Base-by-base conservation (phyloP, 2,888 invertebrate species). In the Limnephilus auricula region DNA sequence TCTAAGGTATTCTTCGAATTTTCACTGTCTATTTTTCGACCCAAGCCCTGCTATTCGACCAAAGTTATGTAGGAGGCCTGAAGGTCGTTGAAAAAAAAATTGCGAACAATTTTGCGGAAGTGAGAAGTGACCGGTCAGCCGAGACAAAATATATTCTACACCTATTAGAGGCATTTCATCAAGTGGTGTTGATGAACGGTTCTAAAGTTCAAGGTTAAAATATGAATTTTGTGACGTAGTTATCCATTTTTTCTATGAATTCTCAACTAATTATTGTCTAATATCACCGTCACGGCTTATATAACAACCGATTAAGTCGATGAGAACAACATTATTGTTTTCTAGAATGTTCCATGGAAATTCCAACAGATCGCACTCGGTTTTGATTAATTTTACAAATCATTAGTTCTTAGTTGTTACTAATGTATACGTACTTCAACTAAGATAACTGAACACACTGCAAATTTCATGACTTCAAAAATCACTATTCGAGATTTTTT, bases 1-100 rank as follows among this genome's bases (percentile, higher is more conserved):
- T 37, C 37, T 37, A 37, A 37, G 6, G 9, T 37, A 37, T 37
- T 37, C 0, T 9, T 37, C 9, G 10, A 13, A 45, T 15, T 45
- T 45, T 45, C 2, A 45, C 45, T 13, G 45, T 13, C 45, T 45
- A 45, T 45, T 45, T 13, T 45, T 15, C 82, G 15, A 32, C 3
- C 31, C 82, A 34, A 82, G 34, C 82, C 82, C 82, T 82, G 82
- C 15, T 5, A 15, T 32, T 82, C 18, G 32, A 82, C 13, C 82
- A 34, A 31, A 65, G 50, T 65, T 65, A 65, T 65, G 25, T 13
- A 18, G 34, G 31, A 82, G 82, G 84, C 84, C 18, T 84, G 84
- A 84, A 84, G 84, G 84, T 84, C 40, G n/a, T 25, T n/a, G n/a
- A 84, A 84, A 84, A 84, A n/a, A 84, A n/a, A 37, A 32, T 32